Evolutionary conservation across 2,797 vertebrate genomes (phyloP), one percentile per base, ranked within the genome.

Genomic region (Percopsis omiscomaycus): DNA sequence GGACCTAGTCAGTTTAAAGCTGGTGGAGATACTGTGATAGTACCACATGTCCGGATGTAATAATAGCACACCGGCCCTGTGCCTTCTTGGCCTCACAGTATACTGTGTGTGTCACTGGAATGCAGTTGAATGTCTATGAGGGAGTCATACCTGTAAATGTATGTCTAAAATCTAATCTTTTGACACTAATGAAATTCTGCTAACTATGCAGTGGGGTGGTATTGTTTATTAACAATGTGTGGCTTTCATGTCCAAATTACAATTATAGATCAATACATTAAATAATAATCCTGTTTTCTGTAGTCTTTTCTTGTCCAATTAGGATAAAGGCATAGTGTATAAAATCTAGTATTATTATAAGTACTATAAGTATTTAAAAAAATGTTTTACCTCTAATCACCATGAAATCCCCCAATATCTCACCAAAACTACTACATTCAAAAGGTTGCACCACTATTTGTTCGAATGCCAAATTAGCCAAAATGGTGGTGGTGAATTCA

Each of bases 11-110:
- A 9, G 37, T 9, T 22, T 22, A 22, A 22, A 22, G 22, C 22
- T 22, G 59, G 28, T 61, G 28, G 68, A 16, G 76, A 14, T 73
- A 74, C 48, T 63, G 74, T 68, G 78, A 75, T 65, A 32, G 69
- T 58, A 69, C 69, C 76, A 85, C 74, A 86, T 87, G 86, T 84
- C 79, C 64, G 68, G 61, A 63, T 69, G 75, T 89, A 92, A 87
- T 86, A 86, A 90, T 86, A 92, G 81, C 63, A 50, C 71, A 59
- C 32, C 55, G 44, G 65, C 71, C 65, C 51, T 30, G 47, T 77
- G 69, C 61, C 75, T 81, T 86, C 66, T 69, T 90, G 82, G 81
- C 80, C 86, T 88, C 78, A 74, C 71, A 37, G 74, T 60, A 75
- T 67, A 68, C 80, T 74, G 64, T 60, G 65, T 76, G 66, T 73